Percentiles rank a stretch among this genome's conserved stretches.
These are phyloP conservation scores for Eriosoma lanigerum DNA, from an alignment of 1,140 invertebrate genomes.

Conservation along the genomic window DNA sequence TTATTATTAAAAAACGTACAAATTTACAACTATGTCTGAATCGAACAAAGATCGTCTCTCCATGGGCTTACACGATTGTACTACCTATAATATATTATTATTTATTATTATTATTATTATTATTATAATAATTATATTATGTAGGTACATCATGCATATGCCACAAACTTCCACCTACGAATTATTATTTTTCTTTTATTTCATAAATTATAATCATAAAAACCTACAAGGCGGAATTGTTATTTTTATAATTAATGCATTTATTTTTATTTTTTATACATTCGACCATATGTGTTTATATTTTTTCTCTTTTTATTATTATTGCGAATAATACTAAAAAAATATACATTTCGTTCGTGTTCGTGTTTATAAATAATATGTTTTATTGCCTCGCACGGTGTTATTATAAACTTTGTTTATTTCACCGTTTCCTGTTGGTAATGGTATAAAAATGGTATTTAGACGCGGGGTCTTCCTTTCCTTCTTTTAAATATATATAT, in stretches of 20 bases:
- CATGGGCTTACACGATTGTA: background rate
- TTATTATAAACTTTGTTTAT: slow-evolving; percentile 51
- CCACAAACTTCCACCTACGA: slow-evolving; percentile 26
- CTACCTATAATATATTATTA: background rate
- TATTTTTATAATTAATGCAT: slow-evolving; percentile 46
- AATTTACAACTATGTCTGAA: slow-evolving; percentile 6
- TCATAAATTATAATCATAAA: slow-evolving; percentile 41
- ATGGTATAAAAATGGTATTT: slow-evolving; percentile 46
- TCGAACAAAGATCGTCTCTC: background rate
- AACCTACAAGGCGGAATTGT: slow-evolving; percentile 37
- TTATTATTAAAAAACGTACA: background rate
- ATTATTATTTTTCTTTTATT: slow-evolving; percentile 35
- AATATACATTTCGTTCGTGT: slow-evolving; percentile 47
- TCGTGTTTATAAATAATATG: slow-evolving; percentile 51
- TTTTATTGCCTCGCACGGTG: slow-evolving; percentile 48
- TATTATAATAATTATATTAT: background rate
- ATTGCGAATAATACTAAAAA: slow-evolving; percentile 47
- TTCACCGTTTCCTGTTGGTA: slow-evolving; percentile 46
- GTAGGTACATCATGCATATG: background rate
- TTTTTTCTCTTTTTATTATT: slow-evolving; percentile 30
- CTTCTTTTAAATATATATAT: slow-evolving; percentile 15
- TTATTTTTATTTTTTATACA: background rate
- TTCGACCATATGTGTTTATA: slow-evolving; percentile 27
- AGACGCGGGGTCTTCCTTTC: slow-evolving; percentile 6
- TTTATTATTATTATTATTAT: slow-evolving; percentile 3